Base-by-base conservation (phyloP, 2,797 vertebrate species). In the Falco rusticolus region DNA sequence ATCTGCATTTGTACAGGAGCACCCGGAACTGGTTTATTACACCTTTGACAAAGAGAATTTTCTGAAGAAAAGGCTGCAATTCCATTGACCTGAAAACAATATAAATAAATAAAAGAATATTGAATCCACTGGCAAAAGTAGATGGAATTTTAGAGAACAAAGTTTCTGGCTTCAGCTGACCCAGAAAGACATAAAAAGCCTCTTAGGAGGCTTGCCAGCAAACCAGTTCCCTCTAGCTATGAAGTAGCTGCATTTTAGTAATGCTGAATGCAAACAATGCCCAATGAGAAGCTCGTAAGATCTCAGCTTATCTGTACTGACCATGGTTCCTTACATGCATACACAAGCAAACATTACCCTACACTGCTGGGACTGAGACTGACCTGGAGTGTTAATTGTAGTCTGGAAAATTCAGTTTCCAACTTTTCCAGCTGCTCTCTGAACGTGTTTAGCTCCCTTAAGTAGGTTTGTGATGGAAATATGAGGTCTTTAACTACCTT, bases 391-490 rank as follows among this genome's bases (percentile, higher is more conserved):
- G 71, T 41, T 94, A 79, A 92, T 53, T 97, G 98, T 39, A 99
- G 94, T 53, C 96, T 97, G 63, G 75, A 87, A 77, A 99, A 95
- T 84, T 99, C 98, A 54, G n/a, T 93, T 97, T 98, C 98, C 94
- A 99, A 94, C 92, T 97, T 97, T 45, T 96, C 96, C 87, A 98
- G 93, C 81, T 97, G 98, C 86, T 98, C 96, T 91, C 96, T 98
- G 57, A 99, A 95, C 0, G 22, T 74, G 16, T 97, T 96, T 53
- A 98, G 84, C 89, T 98, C 98, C 70, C 28, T 96, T 61, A 85
- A 86, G 87, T 96, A 98, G 48, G 72, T 72, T 89, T 90, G 91
- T 68, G 98, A 98, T 48, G 98, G 98, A 86, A 98, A 97, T 34
- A 98, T 13, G 17, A 50, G 54, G 17, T 97, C 96, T 85, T 97